Base-by-base conservation (phyloP, 2,797 vertebrate species). In the Podargus strigoides region DNA sequence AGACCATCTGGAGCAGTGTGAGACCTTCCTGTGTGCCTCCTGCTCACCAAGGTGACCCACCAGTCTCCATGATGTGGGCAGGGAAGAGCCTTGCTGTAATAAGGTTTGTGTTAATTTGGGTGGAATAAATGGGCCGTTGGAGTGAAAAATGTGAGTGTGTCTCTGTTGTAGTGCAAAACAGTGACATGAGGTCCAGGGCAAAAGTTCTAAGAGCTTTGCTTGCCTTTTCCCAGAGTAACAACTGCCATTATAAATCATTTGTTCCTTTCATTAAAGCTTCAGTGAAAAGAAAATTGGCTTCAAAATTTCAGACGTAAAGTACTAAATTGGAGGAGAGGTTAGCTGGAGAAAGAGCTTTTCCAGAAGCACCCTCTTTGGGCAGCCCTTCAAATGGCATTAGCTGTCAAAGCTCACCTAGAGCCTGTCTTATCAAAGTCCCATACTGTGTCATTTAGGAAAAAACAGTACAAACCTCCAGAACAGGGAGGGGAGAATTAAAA, bases 251-350 rank as follows among this genome's bases (percentile, higher is more conserved):
- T 58, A 76, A 95, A 93, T 85, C 19, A 91, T 88, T 93, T 79
- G 32, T 50, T 91, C 63, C 80, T 95, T 93, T 95, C 85, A 85
- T 86, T 94, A 90, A 85, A 86, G 74, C 88, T 39, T 15, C 55
- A 42, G 74, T 42, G 69, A 86, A 88, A 91, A 56, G 85, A 91
- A 91, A 96, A 94, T 87, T 52, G 78, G n/a, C 62, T 91, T 94
- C 62, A 74, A 74, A 87, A 85, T 85, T 93, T 93, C 74, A 87
- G 69, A 91, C 82, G 77, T 78, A 55, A 91, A 95, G 83, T 21
- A 67, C 83, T 89, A 76, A 94, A 88, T 62, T 84, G 87, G 90
- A 93, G 79, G 64, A 84, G 79, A 91, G 79, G 80, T 84, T 78
- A 86, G 83, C 46, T 30, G 69, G 32, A 69, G 79, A 85, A 89